Conservation (phyloP, 92 coral and sea anemone genomes). For the Zoanthus gigantus region DNA sequence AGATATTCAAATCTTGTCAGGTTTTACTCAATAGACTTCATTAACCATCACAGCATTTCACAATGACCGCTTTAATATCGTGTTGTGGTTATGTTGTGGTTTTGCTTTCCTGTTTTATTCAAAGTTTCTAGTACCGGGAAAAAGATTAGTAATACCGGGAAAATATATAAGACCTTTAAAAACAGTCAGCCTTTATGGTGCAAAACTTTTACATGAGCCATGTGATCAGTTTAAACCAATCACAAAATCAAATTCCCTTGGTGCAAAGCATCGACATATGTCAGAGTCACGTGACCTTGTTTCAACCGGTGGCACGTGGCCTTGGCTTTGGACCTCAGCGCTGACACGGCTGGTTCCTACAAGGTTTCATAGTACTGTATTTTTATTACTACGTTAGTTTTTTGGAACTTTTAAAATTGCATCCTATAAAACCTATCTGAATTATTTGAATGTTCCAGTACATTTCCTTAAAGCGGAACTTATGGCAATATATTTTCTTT, state of each 20-base stretch:
- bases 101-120: neutral
- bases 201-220: neutral
- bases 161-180: neutral
- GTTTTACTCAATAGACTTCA: slow-evolving; percentile 7
- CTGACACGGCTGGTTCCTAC: slow-evolving; percentile 49
- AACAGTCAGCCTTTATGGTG: neutral
- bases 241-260: neutral
- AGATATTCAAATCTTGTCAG: slow-evolving; percentile 29
- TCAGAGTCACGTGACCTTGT: slow-evolving; percentile 97
- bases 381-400: slow-evolving; percentile 42
- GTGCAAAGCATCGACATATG: slow-evolving; percentile 68
- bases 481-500: slow-evolving; percentile 57
- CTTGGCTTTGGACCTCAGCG: slow-evolving; percentile 84
- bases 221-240: slow-evolving; percentile 29
- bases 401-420: slow-evolving; percentile 10
- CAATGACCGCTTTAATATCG: neutral
- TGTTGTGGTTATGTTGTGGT: slow-evolving; percentile 10
- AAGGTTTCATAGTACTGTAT: slow-evolving; percentile 46
- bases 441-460: neutral
- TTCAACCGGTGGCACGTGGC: slow-evolving; percentile 97
- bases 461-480: slow-evolving; percentile 49
- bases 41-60: slow-evolving; percentile 27
- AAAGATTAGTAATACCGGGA: neutral
- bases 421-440: slow-evolving; percentile 8
- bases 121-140: neutral